Evolutionary conservation across 2,797 vertebrate species (phyloP).

Genomic region (Tolypeutes matacus): DNA sequence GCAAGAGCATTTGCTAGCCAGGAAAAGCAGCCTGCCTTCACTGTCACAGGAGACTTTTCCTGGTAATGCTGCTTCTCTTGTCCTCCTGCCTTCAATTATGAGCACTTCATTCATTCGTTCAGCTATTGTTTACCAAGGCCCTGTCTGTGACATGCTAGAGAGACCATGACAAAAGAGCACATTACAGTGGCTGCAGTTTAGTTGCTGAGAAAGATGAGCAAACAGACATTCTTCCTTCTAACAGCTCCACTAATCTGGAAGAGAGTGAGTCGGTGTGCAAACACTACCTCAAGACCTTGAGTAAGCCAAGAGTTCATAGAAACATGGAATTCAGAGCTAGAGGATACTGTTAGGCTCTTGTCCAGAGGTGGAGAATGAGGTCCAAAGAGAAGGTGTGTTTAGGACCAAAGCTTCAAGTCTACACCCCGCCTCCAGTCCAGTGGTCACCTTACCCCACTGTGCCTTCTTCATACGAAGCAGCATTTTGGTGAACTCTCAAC

Average conservation of each 20-base stretch:
- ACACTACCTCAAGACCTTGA: background rate
- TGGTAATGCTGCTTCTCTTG: background rate
- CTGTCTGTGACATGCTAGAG: background rate
- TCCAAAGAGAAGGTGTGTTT: background rate
- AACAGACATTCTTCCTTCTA: background rate
- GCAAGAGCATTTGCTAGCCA: conserved; percentile 16
- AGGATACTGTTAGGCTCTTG: background rate
- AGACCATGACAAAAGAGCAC: background rate
- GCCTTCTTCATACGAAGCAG: background rate
- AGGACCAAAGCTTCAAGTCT: background rate
- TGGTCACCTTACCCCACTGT: background rate
- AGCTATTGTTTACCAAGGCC: no score
- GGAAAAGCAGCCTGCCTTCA: background rate
- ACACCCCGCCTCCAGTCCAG: background rate
- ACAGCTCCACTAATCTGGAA: background rate
- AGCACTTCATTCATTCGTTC: background rate
- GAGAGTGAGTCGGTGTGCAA: background rate
- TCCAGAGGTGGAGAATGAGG: background rate
- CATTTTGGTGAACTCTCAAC: background rate
- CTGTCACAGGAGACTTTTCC: background rate
- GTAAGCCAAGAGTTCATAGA: background rate
- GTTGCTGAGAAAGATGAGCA: background rate
- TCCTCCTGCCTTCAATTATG: background rate
- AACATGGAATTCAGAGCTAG: background rate
- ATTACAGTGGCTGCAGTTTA: background rate